Percentiles rank a stretch among this genome's conserved stretches.
Evolutionary conservation across 1,140 invertebrate genomes (phyloP).

Genomic region (Kradibia gibbosae): DNA sequence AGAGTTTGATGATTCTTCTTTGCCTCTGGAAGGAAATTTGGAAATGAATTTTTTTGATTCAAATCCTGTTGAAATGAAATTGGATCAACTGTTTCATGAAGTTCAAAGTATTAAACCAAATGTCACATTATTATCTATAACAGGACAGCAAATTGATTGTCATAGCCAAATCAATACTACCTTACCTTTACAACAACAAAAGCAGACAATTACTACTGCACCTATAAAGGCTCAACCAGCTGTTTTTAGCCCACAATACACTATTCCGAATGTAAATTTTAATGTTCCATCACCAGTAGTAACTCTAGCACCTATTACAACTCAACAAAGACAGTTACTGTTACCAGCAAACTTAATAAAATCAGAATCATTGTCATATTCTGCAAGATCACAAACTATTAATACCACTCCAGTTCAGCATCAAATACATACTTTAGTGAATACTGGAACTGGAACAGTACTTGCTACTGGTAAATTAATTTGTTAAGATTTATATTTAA

Average conservation of each 20-base stretch:
- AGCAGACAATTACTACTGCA: slow-evolving; percentile 48
- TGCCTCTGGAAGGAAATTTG: slow-evolving; percentile 57
- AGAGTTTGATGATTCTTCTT: slow-evolving; percentile 62
- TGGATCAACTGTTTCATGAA: slow-evolving; percentile 36
- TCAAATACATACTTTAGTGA: slow-evolving; percentile 79
- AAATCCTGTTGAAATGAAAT: slow-evolving; percentile 30
- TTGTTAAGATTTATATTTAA: slow-evolving; percentile 23
- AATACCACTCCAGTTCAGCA: slow-evolving; percentile 67
- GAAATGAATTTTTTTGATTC: slow-evolving; percentile 66
- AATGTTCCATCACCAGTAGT: slow-evolving; percentile 68
- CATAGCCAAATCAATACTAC: slow-evolving; percentile 32
- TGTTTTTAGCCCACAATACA: slow-evolving; percentile 65
- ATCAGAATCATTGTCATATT: slow-evolving; percentile 69
- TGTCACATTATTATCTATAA: background rate
- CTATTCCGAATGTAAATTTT: slow-evolving; percentile 67
- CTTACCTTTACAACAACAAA: slow-evolving; percentile 15
- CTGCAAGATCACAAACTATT: slow-evolving; percentile 60
- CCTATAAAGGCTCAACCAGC: slow-evolving; percentile 53
- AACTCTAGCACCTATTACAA: slow-evolving; percentile 64
- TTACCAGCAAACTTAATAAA: slow-evolving; percentile 70
- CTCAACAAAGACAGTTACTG: slow-evolving; percentile 65
- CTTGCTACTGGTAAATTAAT: slow-evolving; percentile 74
- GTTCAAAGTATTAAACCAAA: slow-evolving; percentile 32
- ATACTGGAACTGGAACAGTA: slow-evolving; percentile 76
- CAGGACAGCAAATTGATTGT: slow-evolving; percentile 27